phyloP scores from a whole-genome alignment of 2,888 invertebrate species.

The Drosophila pseudotakahashii region DNA sequence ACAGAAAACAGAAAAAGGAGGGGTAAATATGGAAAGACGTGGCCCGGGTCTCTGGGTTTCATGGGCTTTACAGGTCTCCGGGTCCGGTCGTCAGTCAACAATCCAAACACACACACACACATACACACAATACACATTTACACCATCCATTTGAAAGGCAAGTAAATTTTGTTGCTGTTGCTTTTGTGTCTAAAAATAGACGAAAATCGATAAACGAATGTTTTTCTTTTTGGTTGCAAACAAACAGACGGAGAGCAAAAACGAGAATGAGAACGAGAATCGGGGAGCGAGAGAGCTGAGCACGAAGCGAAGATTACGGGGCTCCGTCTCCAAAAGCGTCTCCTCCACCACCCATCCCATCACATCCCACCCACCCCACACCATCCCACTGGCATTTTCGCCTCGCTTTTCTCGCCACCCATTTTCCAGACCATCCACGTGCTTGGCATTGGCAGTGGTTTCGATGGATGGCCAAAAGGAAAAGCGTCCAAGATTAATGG shows the following conservation, averaged over 20 bases:
- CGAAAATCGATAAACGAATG: conserved; percentile 83
- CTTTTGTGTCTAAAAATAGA: conserved; percentile 79
- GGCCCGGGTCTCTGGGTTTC: conserved; percentile 13
- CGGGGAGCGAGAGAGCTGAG: conserved; percentile 29
- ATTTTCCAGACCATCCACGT: conserved; percentile 48
- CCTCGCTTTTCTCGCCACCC: neutral
- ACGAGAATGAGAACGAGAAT: conserved; percentile 4
- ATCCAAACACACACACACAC: conserved; percentile 22
- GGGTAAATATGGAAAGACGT: neutral
- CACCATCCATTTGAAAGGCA: conserved; percentile 73
- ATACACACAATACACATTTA: conserved; percentile 20
- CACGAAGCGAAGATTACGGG: conserved; percentile 50
- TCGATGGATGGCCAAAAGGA: conserved; percentile 35
- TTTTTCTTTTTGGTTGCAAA: conserved; percentile 64
- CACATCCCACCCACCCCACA: neutral
- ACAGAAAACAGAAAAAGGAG: neutral
- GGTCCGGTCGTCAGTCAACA: conserved; percentile 28
- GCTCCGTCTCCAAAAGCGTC: conserved; percentile 42
- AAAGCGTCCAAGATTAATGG: conserved; percentile 20
- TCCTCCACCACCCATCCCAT: neutral
- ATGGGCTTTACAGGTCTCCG: conserved; percentile 12
- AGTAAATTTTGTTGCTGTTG: conserved; percentile 66
- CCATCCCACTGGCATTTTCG: neutral
- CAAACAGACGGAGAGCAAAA: conserved; percentile 50
- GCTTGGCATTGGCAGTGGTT: conserved; percentile 67